Conservation (phyloP, 1,140 invertebrate species). For the Pantala flavescens region DNA sequence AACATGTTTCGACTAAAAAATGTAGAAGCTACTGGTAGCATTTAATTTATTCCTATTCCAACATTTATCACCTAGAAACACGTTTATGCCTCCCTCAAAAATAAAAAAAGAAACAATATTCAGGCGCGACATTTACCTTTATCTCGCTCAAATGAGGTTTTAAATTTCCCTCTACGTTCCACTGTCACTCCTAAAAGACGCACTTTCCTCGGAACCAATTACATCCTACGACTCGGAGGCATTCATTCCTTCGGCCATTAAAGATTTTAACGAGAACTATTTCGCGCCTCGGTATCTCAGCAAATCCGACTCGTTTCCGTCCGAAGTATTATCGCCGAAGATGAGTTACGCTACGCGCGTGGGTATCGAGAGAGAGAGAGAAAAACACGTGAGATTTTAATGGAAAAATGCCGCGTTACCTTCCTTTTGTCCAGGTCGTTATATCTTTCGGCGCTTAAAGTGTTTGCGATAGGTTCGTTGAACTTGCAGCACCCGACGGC, state of each 20-base stretch:
- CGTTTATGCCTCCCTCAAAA: too few relatives aligned
- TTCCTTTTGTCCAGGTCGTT: not conserved
- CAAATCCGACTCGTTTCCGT: not conserved
- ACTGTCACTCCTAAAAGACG: too few relatives aligned
- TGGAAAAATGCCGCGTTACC: not conserved
- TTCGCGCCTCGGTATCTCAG: not conserved
- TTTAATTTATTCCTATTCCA: too few relatives aligned
- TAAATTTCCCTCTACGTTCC: too few relatives aligned
- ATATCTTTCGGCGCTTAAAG: not conserved
- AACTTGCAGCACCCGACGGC: not conserved
- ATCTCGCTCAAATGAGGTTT: too few relatives aligned
- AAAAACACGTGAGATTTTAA: not conserved
- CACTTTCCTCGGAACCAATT: too few relatives aligned
- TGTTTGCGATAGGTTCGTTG: not conserved
- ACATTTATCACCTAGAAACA: too few relatives aligned
- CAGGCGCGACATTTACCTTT: too few relatives aligned
- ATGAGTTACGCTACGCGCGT: not conserved
- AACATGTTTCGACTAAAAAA: too few relatives aligned
- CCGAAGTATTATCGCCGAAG: not conserved
- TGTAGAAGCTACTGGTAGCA: too few relatives aligned
- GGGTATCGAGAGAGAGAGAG: not conserved
- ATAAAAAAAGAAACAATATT: too few relatives aligned
- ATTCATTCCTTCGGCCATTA: not conserved
- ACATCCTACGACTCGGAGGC: too few relatives aligned
- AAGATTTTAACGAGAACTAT: not conserved